These are phyloP conservation scores for Suricata suricatta DNA, from an alignment of 2,113 vertebrate genomes.

Conservation along the genomic window DNA sequence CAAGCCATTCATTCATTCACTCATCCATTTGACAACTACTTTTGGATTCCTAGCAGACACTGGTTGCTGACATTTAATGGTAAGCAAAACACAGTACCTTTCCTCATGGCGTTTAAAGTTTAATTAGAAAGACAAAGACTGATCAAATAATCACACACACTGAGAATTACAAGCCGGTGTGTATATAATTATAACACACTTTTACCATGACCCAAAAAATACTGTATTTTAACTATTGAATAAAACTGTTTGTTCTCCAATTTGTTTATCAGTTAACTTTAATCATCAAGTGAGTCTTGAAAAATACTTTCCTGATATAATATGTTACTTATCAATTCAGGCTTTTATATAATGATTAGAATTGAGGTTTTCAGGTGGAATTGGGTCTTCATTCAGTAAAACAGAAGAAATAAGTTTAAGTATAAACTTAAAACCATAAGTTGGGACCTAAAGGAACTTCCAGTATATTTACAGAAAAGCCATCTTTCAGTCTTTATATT, in stretches of 20 bases:
- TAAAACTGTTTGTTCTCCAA: background rate
- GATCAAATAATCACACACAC: background rate
- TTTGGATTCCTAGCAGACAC: background rate
- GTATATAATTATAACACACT: background rate
- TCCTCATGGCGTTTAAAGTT: background rate
- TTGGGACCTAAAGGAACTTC: background rate
- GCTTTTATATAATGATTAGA: background rate
- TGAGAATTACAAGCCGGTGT: background rate
- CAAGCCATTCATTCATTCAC: background rate
- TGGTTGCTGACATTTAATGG: background rate
- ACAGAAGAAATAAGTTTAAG: background rate
- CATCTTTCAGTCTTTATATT: background rate
- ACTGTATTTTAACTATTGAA: background rate
- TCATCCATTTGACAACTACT: background rate
- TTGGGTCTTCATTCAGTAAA: background rate
- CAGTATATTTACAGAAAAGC: background rate
- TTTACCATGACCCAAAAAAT: background rate
- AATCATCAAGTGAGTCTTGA: background rate
- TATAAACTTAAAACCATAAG: conserved; percentile 32
- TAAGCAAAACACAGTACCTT: background rate
- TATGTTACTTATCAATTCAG: background rate
- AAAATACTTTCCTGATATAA: background rate
- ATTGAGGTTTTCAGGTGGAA: background rate
- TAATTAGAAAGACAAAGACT: background rate
- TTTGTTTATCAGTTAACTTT: background rate